Evolutionary conservation across 2,888 invertebrate genomes (phyloP).

Genomic region (Chaetogeoica ovagalla): DNA sequence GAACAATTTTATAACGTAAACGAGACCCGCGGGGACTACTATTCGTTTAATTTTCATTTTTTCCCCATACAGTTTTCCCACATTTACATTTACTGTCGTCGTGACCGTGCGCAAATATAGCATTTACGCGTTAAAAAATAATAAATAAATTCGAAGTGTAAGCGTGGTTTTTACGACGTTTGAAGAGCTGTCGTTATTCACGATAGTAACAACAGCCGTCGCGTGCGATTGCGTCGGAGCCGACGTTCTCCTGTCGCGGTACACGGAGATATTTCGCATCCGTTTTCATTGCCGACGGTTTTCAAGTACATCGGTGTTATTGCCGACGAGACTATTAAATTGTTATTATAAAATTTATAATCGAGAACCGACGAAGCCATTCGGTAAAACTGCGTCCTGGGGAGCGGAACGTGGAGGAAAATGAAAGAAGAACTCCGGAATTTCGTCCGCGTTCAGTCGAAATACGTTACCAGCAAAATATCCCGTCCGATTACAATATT

Average conservation of each 20-base stretch:
- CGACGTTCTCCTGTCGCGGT: neutral
- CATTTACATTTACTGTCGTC: too few relatives aligned
- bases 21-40: too few relatives aligned
- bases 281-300: conserved; percentile 5
- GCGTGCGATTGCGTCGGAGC: neutral
- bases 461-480: too few relatives aligned
- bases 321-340: neutral
- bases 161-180: neutral
- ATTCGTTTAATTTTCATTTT: too few relatives aligned
- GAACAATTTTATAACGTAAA: too few relatives aligned
- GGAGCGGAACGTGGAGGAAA: neutral
- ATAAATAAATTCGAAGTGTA: neutral
- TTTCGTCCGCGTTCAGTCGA: neutral
- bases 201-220: neutral
- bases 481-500: too few relatives aligned
- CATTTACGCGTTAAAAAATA: too few relatives aligned
- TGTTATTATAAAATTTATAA: too few relatives aligned
- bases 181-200: neutral
- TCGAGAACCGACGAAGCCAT: neutral
- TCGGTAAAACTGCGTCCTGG: neutral
- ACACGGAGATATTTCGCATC: neutral
- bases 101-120: too few relatives aligned
- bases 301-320: conserved; percentile 23
- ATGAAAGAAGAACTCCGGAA: conserved; percentile 23
- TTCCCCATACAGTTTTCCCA: too few relatives aligned